Evolutionary conservation across 1,140 invertebrate genomes (phyloP).

Genomic region (Atta colombica): DNA sequence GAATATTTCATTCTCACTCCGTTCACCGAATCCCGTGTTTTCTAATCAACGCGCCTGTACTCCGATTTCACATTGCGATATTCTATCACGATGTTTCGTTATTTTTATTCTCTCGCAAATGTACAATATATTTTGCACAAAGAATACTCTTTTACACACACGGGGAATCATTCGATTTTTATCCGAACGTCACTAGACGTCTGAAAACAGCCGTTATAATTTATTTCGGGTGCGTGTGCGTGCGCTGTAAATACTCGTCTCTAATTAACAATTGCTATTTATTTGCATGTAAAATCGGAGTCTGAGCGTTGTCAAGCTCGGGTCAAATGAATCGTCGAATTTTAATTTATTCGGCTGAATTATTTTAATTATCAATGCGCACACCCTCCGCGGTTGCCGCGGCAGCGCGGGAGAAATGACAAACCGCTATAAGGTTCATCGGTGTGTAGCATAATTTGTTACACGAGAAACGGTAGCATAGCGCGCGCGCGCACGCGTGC

Average conservation of each 20-base stretch:
- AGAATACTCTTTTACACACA: not conserved
- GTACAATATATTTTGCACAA: conserved; percentile 19
- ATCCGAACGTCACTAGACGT: not conserved
- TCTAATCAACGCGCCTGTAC: not conserved
- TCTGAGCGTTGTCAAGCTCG: conserved; percentile 53
- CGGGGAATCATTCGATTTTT: not conserved
- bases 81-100: conserved; percentile 1
- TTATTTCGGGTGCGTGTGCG: conserved; percentile 12
- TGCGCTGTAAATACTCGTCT: conserved; percentile 20
- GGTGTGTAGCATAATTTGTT: conserved; percentile 56
- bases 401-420: conserved; percentile 53
- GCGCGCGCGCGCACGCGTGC: not conserved
- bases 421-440: conserved; percentile 61
- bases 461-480: conserved; percentile 9
- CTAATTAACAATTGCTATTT: conserved; percentile 64
- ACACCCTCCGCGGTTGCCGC: conserved; percentile 37
- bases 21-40: not conserved
- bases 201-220: conserved; percentile 25
- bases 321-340: conserved; percentile 65
- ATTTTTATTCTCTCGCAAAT: conserved; percentile 14
- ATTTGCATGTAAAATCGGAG: conserved; percentile 61
- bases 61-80: conserved; percentile 9
- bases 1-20: not conserved
- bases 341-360: conserved; percentile 65
- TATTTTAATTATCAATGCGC: conserved; percentile 60